Evolutionary conservation across 2,888 invertebrate species (phyloP), one percentile per base, ranked within the genome.

Genomic region (Acanthopleura granulata): DNA sequence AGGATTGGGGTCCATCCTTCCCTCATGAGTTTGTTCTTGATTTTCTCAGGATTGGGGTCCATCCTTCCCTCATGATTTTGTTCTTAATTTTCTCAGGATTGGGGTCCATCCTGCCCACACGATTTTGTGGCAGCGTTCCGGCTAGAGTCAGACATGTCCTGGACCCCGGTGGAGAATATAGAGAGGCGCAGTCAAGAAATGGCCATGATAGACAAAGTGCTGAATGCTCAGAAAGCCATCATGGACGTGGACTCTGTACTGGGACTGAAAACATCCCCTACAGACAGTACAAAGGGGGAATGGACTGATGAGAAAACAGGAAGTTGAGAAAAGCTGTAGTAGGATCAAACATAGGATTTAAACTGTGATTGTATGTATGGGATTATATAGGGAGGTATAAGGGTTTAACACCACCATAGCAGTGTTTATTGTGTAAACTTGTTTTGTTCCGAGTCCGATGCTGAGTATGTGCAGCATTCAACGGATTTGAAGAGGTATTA

Each of bases 1-100:
- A 95, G 93, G 95, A 95, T 89, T 95, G 95, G 95, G 93, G 93
- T 70, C 81, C 87, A 66, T 90, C 91, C 25, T 92, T 93, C 77
- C 92, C 93, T 9, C 94, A 94, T 83, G 89, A 91, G 72, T 94
- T 92, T 86, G 87, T 94, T n/a, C n/a, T n/a, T n/a, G n/a, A n/a
- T 75, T 73, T 73, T 80, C 81, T 16, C 80, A 95, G 93, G 95
- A 95, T 89, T 95, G 95, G 95, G 93, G 93, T 70, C 81, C 87
- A 66, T 90, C 91, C 25, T 92, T 93, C 77, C 92, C 93, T 9
- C 94, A 94, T 83, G 89, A 91, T 72, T 94, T 92, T 86, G 87
- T 94, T n/a, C n/a, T n/a, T n/a, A n/a, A n/a, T 75, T 73, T 73
- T 80, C 81, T 16, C 80, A 95, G 93, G 95, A 95, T 89, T 95